phyloP scores from a whole-genome alignment of 2,113 vertebrate species.

The Podilymbus podiceps region DNA sequence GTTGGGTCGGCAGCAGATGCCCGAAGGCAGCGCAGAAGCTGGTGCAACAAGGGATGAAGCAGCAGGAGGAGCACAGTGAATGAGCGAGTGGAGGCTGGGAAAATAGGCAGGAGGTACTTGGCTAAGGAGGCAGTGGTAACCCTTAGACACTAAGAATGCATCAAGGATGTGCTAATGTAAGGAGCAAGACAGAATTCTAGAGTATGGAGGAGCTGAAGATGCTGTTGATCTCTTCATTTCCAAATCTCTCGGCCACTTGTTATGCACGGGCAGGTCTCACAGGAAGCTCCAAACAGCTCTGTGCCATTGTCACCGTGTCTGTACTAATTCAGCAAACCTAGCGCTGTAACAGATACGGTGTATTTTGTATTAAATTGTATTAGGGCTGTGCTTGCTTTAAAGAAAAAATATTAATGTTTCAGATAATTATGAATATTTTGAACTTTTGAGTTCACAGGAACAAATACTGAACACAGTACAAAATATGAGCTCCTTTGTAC shows the following conservation, averaged over 20 bases:
- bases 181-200: background rate
- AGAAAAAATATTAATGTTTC: background rate
- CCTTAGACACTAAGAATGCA: background rate
- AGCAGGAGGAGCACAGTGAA: background rate
- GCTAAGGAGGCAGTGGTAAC: background rate
- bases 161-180: background rate
- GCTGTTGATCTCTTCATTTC: background rate
- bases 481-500: background rate
- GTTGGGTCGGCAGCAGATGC: background rate
- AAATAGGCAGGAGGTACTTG: background rate
- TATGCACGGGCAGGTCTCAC: background rate
- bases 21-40: background rate
- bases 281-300: background rate
- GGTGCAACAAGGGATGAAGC: background rate
- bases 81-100: background rate
- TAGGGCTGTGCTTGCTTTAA: background rate
- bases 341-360: background rate
- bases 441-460: background rate
- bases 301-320: background rate
- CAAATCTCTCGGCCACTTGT: background rate
- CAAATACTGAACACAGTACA: background rate
- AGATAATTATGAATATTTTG: background rate
- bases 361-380: background rate
- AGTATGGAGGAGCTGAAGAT: background rate
- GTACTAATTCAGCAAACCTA: background rate